Evolutionary conservation across 1,140 invertebrate genomes (phyloP).

Genomic region (Pseudomyrmex dendroicus): DNA sequence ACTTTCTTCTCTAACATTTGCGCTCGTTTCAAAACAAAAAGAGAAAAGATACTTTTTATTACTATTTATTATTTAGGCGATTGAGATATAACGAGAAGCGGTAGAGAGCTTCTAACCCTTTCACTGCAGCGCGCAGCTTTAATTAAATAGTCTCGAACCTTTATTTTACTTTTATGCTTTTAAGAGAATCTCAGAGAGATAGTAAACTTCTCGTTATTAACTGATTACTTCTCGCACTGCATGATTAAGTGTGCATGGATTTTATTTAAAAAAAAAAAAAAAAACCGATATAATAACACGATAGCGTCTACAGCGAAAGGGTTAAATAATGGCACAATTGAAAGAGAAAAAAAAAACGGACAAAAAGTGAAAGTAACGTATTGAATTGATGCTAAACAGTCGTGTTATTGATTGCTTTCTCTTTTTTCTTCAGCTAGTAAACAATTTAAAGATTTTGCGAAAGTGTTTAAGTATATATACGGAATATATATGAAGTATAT

Average conservation of each 20-base stretch:
- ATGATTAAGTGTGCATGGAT: too few species aligned
- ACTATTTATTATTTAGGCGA: conserved; percentile 59
- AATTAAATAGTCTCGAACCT: too few species aligned
- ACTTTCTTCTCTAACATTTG: conserved; percentile 22
- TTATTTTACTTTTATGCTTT: too few species aligned
- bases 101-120: conserved; percentile 37
- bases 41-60: conserved; percentile 41
- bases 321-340: conserved; percentile 72
- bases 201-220: too few species aligned
- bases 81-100: conserved; percentile 15
- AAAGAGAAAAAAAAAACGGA: conserved; percentile 60
- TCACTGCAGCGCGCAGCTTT: too few species aligned
- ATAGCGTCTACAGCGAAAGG: too few species aligned
- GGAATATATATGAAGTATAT: too few species aligned
- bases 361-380: neutral
- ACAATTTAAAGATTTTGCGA: neutral
- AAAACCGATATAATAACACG: too few species aligned
- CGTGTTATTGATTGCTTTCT: conserved; percentile 15
- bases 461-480: neutral
- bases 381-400: conserved; percentile 21
- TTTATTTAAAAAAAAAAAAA: too few species aligned
- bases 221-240: too few species aligned
- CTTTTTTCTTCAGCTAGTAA: neutral
- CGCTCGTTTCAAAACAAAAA: conserved; percentile 25
- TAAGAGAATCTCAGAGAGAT: too few species aligned